A percentile compares a stretch with the other conserved stretches of the same genome.
Evolutionary conservation across 2,888 invertebrate genomes (phyloP).

Genomic region (Hedychridium roseum): DNA sequence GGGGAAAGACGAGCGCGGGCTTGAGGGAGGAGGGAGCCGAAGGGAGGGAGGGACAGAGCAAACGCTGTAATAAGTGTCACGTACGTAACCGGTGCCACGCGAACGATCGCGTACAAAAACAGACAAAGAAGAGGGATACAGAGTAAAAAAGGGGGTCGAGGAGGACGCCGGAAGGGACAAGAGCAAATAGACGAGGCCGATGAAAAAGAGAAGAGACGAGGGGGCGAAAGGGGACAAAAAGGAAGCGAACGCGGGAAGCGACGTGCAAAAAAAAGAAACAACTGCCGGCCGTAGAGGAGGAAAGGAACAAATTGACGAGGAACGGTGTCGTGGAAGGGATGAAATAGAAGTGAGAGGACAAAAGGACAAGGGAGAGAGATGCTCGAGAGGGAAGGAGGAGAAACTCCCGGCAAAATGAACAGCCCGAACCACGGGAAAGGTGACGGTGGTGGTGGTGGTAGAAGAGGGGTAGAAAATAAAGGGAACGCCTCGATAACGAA

Average conservation of each 20-base stretch:
- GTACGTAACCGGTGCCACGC: neutral
- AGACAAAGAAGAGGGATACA: too few species aligned
- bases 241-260: neutral
- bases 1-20: neutral
- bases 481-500: neutral
- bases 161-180: too few species aligned
- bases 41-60: neutral
- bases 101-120: too few species aligned
- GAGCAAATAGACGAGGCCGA: too few species aligned
- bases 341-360: neutral
- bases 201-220: too few species aligned
- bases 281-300: too few species aligned
- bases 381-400: neutral
- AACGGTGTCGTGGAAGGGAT: neutral
- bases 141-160: too few species aligned
- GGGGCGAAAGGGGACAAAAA: neutral
- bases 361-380: conserved; percentile 1
- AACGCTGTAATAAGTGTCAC: conserved; percentile 2
- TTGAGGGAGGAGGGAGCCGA: neutral
- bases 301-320: too few species aligned
- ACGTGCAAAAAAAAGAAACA: too few species aligned
- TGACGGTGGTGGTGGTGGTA: neutral
- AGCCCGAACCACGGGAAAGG: conserved; percentile 1
- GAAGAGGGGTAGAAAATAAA: conserved; percentile 1
- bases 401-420: conserved; percentile 16